phyloP scores from a whole-genome alignment of 2,113 vertebrate genomes.

The Aleadryas rufinucha region DNA sequence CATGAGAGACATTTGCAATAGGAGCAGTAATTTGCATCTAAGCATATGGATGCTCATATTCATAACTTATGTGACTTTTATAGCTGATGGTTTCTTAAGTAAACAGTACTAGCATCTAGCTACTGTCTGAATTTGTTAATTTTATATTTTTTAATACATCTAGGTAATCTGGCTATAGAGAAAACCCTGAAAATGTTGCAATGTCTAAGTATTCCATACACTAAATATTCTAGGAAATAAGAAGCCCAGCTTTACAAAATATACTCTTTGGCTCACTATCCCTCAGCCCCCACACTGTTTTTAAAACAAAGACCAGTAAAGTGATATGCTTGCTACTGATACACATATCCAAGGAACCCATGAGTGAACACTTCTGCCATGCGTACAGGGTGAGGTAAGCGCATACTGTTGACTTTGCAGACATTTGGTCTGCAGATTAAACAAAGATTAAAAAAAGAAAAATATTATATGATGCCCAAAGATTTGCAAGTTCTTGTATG shows the following conservation, averaged over 20 bases:
- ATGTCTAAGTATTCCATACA: background rate
- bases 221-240: background rate
- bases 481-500: background rate
- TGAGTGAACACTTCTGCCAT: fast-evolving
- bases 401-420: background rate
- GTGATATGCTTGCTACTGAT: background rate
- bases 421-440: background rate
- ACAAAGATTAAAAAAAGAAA: background rate
- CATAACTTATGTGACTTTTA: background rate
- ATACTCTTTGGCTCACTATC: background rate
- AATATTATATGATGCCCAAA: background rate
- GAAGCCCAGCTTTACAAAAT: background rate
- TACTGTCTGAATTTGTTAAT: background rate
- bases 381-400: background rate
- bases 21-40: background rate
- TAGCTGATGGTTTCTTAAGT: background rate
- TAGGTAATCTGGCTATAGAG: background rate
- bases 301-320: background rate
- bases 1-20: background rate
- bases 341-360: fast-evolving
- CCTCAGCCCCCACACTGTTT: background rate
- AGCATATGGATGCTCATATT: background rate
- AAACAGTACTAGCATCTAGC: background rate
- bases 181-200: background rate
- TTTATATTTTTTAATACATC: background rate